Conservation (phyloP, 2,797 vertebrate genomes). For the Epinephelus malabaricus region DNA sequence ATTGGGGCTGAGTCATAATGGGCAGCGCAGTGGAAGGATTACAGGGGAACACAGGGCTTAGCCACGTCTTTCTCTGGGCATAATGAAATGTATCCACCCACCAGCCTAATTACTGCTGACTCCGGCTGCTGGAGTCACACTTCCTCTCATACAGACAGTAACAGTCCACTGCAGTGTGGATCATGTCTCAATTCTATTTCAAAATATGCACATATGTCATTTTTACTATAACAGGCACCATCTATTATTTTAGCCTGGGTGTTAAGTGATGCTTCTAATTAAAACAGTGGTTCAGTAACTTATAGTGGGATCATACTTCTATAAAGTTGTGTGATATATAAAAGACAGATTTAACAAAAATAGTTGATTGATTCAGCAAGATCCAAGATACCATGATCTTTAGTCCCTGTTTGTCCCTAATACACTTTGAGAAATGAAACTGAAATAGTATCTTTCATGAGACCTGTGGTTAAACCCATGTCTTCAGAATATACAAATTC, state of each 20-base stretch:
- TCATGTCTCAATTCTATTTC: conserved; percentile 7
- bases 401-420: neutral
- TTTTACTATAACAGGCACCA: neutral
- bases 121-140: conserved; percentile 41
- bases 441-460: neutral
- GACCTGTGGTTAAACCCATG: neutral
- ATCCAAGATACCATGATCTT: neutral
- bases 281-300: neutral
- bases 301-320: neutral
- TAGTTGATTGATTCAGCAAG: neutral
- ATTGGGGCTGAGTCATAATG: conserved; percentile 71
- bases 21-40: conserved; percentile 67
- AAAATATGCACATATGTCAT: neutral
- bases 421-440: neutral
- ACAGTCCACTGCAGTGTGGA: conserved; percentile 19
- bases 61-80: conserved; percentile 64
- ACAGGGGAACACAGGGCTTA: conserved; percentile 66
- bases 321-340: neutral
- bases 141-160: conserved; percentile 19
- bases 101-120: conserved; percentile 64
- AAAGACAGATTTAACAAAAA: neutral
- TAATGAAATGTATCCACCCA: conserved; percentile 73
- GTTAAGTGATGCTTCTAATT: conserved; percentile 5
- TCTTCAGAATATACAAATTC: neutral
- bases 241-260: neutral